Conservation (phyloP, 1,140 invertebrate genomes). For the Drosophila bocqueti region DNA sequence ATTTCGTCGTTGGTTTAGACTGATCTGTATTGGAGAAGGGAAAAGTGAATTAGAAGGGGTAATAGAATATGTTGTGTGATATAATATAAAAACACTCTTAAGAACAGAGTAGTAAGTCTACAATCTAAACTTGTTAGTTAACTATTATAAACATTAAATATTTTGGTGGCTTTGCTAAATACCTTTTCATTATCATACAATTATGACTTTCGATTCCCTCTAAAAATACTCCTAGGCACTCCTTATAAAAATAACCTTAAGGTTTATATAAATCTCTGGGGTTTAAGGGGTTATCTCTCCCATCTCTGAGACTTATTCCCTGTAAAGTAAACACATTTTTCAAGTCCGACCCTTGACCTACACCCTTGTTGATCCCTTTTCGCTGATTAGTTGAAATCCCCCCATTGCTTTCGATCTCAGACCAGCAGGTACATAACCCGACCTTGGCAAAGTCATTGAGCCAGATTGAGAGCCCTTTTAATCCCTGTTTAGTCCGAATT, state of each 20-base stretch:
- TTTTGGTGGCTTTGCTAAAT: background rate
- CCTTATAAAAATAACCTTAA: background rate
- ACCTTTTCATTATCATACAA: background rate
- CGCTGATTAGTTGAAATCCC: slow-evolving; percentile 2
- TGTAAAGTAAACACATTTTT: slow-evolving; percentile 6
- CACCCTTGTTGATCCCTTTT: background rate
- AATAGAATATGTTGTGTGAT: no score
- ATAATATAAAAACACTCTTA: background rate
- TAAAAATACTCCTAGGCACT: background rate
- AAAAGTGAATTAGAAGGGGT: background rate
- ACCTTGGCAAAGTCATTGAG: slow-evolving; percentile 30
- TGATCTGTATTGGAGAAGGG: slow-evolving; percentile 85
- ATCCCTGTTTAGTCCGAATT: background rate
- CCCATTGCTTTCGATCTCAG: slow-evolving; percentile 8
- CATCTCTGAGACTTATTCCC: background rate
- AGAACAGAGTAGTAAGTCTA: no score
- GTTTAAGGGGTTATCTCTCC: background rate
- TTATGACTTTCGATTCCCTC: background rate
- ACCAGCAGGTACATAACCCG: slow-evolving; percentile 17
- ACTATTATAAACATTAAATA: background rate
- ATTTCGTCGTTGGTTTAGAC: slow-evolving; percentile 88
- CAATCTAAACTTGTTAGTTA: no score
- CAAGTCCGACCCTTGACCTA: slow-evolving; percentile 8
- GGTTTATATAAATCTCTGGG: background rate
- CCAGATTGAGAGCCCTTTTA: background rate